Evolutionary conservation across 2,888 invertebrate species (phyloP).

Genomic region (Lasioglossum zephyrum): DNA sequence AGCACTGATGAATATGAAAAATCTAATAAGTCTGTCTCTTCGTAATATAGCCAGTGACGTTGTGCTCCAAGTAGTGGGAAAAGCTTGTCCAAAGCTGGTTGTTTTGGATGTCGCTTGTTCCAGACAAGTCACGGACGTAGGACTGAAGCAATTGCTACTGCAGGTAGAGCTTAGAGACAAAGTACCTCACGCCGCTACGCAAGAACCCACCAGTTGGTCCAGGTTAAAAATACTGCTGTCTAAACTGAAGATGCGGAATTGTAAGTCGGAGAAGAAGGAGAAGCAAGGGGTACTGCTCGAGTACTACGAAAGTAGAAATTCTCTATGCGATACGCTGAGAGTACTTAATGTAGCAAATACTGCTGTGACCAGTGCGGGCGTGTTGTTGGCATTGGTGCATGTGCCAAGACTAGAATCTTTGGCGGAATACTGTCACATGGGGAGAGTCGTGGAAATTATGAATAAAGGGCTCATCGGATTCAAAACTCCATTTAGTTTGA

Average conservation of each 20-base stretch:
- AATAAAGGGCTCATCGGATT: conserved; percentile 74
- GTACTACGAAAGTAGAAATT: conserved; percentile 81
- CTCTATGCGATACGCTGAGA: conserved; percentile 81
- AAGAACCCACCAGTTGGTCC: conserved; percentile 79
- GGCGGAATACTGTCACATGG: conserved; percentile 83
- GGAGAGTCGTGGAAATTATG: conserved; percentile 82
- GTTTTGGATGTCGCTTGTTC: conserved; percentile 83
- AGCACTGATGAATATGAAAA: conserved; percentile 80
- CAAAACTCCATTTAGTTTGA: conserved; percentile 79
- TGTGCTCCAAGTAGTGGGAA: conserved; percentile 82
- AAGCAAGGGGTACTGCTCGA: conserved; percentile 80
- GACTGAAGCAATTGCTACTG: conserved; percentile 82
- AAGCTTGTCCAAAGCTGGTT: conserved; percentile 81
- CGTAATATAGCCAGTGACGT: conserved; percentile 84
- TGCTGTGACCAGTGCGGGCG: conserved; percentile 82
- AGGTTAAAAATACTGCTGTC: conserved; percentile 76
- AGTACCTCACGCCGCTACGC: conserved; percentile 54
- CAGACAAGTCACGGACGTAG: conserved; percentile 83
- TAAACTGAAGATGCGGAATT: conserved; percentile 71
- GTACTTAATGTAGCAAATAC: conserved; percentile 84
- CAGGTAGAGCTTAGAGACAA: conserved; percentile 82
- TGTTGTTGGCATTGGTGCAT: conserved; percentile 81
- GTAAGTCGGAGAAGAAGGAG: conserved; percentile 72
- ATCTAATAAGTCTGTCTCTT: conserved; percentile 81
- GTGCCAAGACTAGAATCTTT: conserved; percentile 82